Evolutionary conservation across 2,888 invertebrate species (phyloP), one percentile per base, ranked within the genome.

Genomic region (Panzeria rudis): DNA sequence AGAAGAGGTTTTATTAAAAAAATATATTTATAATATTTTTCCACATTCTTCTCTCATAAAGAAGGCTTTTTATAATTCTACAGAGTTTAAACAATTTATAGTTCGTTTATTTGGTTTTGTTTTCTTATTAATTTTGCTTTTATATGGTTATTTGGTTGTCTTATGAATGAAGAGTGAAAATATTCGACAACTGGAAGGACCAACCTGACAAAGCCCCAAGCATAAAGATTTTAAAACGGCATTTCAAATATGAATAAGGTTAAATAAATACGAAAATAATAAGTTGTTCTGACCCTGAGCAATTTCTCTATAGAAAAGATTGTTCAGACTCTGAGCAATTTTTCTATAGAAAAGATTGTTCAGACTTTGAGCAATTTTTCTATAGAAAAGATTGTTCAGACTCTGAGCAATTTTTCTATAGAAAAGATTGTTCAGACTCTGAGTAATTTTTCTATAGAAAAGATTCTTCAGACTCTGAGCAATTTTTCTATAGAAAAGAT

Each of bases 1-100:
- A 7, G 64, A 77, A 71, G 76, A 64, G 76, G 47, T 82, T 81
- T 82, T 82, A 76, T 64, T 76, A 52, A 69, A 76, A 64, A 68
- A 47, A 50, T 56, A 64, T 35, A 62, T 44, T 59, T 69, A 15
- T 20, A 50, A 15, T 35, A 3, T 8, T 47, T 23, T 44, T 13
- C 11, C 38, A 4, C 6, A n/a, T 38, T 11, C 23, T 52, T 9
- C 7, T 25, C 4, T 2, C 8, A 5, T 2, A 47, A 82, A 25
- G 29, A 4, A 6, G 50, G 20, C 23, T 47, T 80, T 29, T n/a
- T 20, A n/a, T 41, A 59, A 81, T 71, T 76, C 32, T 47, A 44
- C 35, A 62, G 35, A 38, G 54, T 23, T 77, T 62, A n/a, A 64
- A 17, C 71, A 71, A 82, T 71, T 82, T 76, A 77, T 76, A 82